Conservation (phyloP, 1,140 invertebrate species). For the Chlorops oryzae region DNA sequence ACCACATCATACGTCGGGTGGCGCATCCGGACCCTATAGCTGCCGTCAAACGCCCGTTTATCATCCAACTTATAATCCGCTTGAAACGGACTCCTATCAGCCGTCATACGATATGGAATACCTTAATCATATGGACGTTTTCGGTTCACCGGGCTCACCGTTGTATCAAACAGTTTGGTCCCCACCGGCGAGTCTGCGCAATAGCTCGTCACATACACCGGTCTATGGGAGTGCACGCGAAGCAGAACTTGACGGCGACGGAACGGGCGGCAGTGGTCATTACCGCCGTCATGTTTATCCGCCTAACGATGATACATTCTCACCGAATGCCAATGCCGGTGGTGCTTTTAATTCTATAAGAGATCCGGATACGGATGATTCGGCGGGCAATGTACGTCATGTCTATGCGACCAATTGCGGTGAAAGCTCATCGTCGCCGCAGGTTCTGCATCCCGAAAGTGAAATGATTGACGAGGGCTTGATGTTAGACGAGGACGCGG, state of each 20-base stretch:
- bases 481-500: constrained; percentile 32
- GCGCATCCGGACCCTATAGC: constrained; percentile 40
- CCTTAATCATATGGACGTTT: constrained; percentile 45
- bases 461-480: constrained; percentile 33
- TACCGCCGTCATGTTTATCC: constrained; percentile 44
- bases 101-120: constrained; percentile 46
- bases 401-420: constrained; percentile 45
- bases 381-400: constrained; percentile 30
- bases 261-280: constrained; percentile 27
- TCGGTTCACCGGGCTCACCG: constrained; percentile 44
- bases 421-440: constrained; percentile 41
- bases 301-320: constrained; percentile 42
- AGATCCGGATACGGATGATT: constrained; percentile 44
- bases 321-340: constrained; percentile 39
- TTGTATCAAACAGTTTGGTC: constrained; percentile 47
- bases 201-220: constrained; percentile 44
- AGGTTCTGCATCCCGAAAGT: constrained; percentile 36
- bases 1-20: constrained; percentile 35
- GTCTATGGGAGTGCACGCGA: constrained; percentile 44
- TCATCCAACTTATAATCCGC: constrained; percentile 45
- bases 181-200: constrained; percentile 39
- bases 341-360: constrained; percentile 45
- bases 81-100: constrained; percentile 46
- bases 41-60: constrained; percentile 44
- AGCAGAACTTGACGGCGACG: constrained; percentile 39